These are phyloP conservation scores for Eremobia ochroleuca DNA, from an alignment of 2,888 invertebrate species.

Conservation along the genomic window DNA sequence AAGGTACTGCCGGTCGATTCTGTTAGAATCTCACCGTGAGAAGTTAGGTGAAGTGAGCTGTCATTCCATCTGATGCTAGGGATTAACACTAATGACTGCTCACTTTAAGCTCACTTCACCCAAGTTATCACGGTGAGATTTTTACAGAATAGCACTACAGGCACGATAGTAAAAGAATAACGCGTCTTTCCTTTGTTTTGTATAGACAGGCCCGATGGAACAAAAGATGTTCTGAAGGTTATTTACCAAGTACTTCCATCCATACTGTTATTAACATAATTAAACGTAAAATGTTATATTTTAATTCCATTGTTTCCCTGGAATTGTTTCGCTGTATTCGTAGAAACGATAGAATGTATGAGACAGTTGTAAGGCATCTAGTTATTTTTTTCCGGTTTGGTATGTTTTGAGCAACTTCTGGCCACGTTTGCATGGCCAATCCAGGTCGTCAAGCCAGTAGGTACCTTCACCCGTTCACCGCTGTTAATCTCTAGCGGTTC, in stretches of 20 bases:
- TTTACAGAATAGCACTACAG: too few relatives aligned
- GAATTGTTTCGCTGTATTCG: not conserved
- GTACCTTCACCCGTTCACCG: not conserved
- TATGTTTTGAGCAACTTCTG: not conserved
- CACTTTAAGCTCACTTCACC: too few relatives aligned
- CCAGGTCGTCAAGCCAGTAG: not conserved
- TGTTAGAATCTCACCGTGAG: too few relatives aligned
- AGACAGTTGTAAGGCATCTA: not conserved
- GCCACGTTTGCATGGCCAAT: not conserved
- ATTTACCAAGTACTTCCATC: conserved; percentile 1
- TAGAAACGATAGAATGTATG: not conserved
- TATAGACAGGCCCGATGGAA: not conserved
- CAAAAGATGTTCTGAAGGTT: conserved; percentile 7
- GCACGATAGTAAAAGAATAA: not conserved
- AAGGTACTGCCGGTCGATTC: not conserved
- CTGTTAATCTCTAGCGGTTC: not conserved
- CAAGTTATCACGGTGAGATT: too few relatives aligned
- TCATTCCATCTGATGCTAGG: too few relatives aligned
- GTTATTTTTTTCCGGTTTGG: not conserved
- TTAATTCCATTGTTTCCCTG: not conserved
- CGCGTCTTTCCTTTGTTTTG: not conserved
- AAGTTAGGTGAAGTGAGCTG: too few relatives aligned
- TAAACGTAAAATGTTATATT: not conserved
- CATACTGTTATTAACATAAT: not conserved
- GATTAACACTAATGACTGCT: too few relatives aligned